Conservation (phyloP, 2,888 invertebrate species). For the Xestobium rufovillosum region DNA sequence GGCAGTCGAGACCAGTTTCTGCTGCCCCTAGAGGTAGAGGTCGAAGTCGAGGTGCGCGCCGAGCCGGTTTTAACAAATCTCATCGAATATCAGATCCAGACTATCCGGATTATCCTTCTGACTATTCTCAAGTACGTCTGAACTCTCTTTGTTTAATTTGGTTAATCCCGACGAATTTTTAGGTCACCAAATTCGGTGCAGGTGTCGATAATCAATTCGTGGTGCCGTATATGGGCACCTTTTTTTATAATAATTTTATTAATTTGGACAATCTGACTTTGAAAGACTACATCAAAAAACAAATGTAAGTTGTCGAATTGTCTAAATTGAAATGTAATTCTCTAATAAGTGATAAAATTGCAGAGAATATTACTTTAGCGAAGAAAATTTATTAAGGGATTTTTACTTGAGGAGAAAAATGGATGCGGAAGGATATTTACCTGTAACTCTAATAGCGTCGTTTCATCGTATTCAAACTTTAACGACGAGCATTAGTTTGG, state of each 20-base stretch:
- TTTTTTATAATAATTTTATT: conserved; percentile 47
- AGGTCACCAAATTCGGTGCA: neutral
- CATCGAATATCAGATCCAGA: conserved; percentile 45
- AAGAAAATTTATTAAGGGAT: conserved; percentile 90
- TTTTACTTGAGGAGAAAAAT: conserved; percentile 96
- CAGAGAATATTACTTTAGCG: conserved; percentile 99
- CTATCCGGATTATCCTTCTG: conserved; percentile 44
- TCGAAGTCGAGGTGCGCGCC: conserved; percentile 45
- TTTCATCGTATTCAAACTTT: conserved; percentile 90
- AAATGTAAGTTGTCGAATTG: conserved; percentile 64
- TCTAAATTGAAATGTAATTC: no score
- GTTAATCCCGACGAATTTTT: neutral
- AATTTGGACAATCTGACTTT: conserved; percentile 49
- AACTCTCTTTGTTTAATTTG: conserved; percentile 2
- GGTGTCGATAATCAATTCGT: conserved; percentile 30
- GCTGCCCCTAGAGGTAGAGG: conserved; percentile 42
- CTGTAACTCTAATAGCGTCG: conserved; percentile 88
- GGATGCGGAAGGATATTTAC: conserved; percentile 89
- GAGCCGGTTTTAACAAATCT: conserved; percentile 41
- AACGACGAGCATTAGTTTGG: conserved; percentile 74
- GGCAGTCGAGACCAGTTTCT: conserved; percentile 33
- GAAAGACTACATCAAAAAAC: conserved; percentile 80
- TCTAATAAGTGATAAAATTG: conserved; percentile 36
- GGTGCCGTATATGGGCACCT: conserved; percentile 54
- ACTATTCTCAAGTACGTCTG: conserved; percentile 42